Evolutionary conservation across 2,888 invertebrate species (phyloP), one percentile per base, ranked within the genome.

Genomic region (Laspeyria flexula): DNA sequence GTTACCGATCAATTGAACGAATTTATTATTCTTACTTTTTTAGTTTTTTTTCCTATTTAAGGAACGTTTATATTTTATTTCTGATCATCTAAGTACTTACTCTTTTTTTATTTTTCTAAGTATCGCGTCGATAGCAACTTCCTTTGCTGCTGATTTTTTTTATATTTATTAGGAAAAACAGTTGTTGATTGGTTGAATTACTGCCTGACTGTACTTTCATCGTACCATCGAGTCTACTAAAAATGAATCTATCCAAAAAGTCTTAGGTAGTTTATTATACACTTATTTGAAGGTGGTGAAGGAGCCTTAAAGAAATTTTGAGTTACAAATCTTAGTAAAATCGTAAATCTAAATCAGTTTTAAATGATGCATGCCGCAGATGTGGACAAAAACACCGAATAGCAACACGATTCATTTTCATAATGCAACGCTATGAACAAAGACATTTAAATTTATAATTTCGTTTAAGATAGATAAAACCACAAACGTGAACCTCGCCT

Each of bases 391-490:
- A 73, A 73, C 57, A 42, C 65, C 68, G 70, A 68, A 63, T 57
- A 50, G 61, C 53, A 64, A 71, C 67, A 73, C 63, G 48, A 69
- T 65, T 68, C 68, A 73, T 74, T 76, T 75, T 69, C 66, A 75
- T 79, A 77, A 71, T 66, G 68, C 67, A 66, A 61, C 60, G 60
- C 63, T 67, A 57, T 55, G 59, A 72, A 77, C 75, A 75, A 77
- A 75, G 75, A 71, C 60, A 78, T 81, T 82, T 78, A 77, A 81
- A 82, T 75, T 77, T 83, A 79, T 80, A 83, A 84, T 79, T 68
- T 44, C 43, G 49, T 47, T 39, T 60, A n/a, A n/a, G n/a, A n/a
- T n/a, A 54, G 75, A 70, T 75, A 75, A 68, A 67, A 61, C 55
- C 49, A 43, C 55, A 53, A 55, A 59, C 55, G 55, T 57, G 59